Conservation (phyloP, 2,113 vertebrate species). For the Amphiprion ocellaris region DNA sequence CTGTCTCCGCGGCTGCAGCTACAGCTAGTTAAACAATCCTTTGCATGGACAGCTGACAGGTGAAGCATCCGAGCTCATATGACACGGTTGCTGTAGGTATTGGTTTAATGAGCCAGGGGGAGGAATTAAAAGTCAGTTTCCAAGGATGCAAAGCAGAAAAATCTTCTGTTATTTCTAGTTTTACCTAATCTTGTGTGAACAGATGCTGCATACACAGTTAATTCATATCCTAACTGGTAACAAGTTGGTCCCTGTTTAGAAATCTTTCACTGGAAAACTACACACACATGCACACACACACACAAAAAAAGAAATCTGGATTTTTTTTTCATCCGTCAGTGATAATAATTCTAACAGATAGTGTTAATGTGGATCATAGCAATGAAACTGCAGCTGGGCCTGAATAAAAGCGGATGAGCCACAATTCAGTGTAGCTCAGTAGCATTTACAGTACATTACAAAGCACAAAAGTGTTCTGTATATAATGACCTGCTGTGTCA, state of each 20-base stretch:
- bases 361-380: neutral
- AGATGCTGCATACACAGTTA: neutral
- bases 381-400: no score
- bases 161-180: neutral
- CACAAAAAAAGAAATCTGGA: no score
- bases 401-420: no score
- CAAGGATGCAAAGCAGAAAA: neutral
- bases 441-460: no score
- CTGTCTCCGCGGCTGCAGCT: constrained; percentile 14
- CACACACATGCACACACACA: neutral
- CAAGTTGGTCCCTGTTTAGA: neutral
- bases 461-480: no score
- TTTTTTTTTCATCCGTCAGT: neutral
- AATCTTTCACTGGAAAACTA: no score
- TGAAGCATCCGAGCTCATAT: constrained; percentile 19
- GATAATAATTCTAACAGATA: neutral
- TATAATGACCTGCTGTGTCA: no score
- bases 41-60: constrained; percentile 1
- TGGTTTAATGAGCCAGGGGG: constrained; percentile 26
- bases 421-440: no score
- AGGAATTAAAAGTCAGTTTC: neutral
- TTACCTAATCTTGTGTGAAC: constrained; percentile 10
- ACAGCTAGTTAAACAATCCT: constrained; percentile 19
- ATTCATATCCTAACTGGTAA: constrained; percentile 13
- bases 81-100: neutral